Evolutionary conservation across 2,797 vertebrate genomes (phyloP), one percentile per base, ranked within the genome.

Genomic region (Muraenolepis orangiensis): DNA sequence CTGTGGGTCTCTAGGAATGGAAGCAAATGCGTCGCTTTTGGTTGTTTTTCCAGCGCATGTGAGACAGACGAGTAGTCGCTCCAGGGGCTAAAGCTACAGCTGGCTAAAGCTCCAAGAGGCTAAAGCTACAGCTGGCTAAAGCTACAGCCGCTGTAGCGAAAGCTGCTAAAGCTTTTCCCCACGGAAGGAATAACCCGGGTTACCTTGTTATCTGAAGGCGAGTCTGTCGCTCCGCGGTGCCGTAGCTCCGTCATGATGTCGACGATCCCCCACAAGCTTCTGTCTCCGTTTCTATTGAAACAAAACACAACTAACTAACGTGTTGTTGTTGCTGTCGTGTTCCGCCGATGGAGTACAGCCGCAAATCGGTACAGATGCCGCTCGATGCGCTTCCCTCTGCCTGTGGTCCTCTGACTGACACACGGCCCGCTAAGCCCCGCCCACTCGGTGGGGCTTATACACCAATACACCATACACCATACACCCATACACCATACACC

Each of bases 141-240:
- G n/a, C n/a, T n/a, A n/a, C n/a, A n/a, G n/a, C n/a, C n/a, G n/a
- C 57, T 26, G 13, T n/a, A 66, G 64, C 64, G 28, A 66, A 66
- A 10, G 26, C 64, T 66, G 64, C 28, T 57, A 57, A 26, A 30
- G 66, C 66, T 0, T 31, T 16, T 30, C 66, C 30, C 51, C 20
- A 64, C 10, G 16, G 42, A 20, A 38, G 6, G 36, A 5, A 51
- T 2, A 1, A 8, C 2, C 32, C 40, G 4, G 70, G 31, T 79
- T 70, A 94, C 94, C 93, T 94, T 93, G 83, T 94, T 92, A 73
- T 94, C 92, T 16, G 91, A 88, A 66, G 81, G 77, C 67, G 70
- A 76, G 72, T 94, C 93, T 74, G 68, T 69, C 74, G 81, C 69
- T 73, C 87, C 92, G 20, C 94, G 93, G 74, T 94, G 93, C 85